Evolutionary conservation across 2,888 invertebrate genomes (phyloP).

Genomic region (Clanis bilineata): DNA sequence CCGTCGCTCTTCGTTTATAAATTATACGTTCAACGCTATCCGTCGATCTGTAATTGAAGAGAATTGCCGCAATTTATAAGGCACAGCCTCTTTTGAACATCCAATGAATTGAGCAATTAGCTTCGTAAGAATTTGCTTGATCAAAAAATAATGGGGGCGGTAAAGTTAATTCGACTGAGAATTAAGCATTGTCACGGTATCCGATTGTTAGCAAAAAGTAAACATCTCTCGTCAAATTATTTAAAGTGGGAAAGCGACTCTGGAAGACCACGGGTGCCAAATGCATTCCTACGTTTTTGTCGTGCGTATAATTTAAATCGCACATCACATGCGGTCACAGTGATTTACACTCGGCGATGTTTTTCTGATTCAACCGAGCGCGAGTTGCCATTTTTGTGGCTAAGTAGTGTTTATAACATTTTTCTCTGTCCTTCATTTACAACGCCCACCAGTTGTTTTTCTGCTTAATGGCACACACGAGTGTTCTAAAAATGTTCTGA

Average conservation of each 20-base stretch:
- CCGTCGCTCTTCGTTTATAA: constrained; percentile 49
- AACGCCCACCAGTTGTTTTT: constrained; percentile 7
- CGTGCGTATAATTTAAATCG: constrained; percentile 6
- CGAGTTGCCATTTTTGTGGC: constrained; percentile 5
- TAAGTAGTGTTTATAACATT: constrained; percentile 10
- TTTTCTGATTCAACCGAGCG: background rate
- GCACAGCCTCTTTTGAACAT: constrained; percentile 40
- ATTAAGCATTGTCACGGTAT: background rate
- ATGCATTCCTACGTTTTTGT: constrained; percentile 7
- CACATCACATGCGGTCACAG: constrained; percentile 10
- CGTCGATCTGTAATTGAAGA: constrained; percentile 67
- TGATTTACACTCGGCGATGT: constrained; percentile 6
- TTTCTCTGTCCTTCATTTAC: constrained; percentile 8
- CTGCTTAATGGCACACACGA: background rate
- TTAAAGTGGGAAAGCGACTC: constrained; percentile 8
- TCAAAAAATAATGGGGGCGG: constrained; percentile 50
- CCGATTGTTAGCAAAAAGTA: background rate
- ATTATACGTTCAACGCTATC: constrained; percentile 58
- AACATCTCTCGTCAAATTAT: constrained; percentile 6
- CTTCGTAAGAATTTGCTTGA: constrained; percentile 43
- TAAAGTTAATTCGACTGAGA: constrained; percentile 14
- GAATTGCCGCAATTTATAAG: constrained; percentile 64
- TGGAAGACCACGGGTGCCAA: constrained; percentile 10
- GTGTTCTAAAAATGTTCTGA: constrained; percentile 3
- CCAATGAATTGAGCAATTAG: constrained; percentile 70